Evolutionary conservation across 2,888 invertebrate genomes (phyloP).

Genomic region (Achlya flavicornis): DNA sequence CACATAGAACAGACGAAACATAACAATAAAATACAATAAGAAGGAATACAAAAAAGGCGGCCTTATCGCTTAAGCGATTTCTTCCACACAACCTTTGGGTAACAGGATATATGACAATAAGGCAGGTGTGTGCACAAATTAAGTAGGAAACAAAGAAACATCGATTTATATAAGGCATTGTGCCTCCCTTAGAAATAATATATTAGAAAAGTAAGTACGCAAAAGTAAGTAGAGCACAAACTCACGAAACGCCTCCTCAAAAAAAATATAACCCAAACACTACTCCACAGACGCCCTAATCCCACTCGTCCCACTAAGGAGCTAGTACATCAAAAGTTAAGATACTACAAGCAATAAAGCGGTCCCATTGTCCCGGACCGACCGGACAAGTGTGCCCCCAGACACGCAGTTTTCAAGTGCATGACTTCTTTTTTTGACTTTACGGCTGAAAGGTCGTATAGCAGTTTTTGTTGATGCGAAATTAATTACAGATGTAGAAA

Average conservation of each 20-base stretch:
- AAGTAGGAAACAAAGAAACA: too few relatives aligned
- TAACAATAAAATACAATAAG: too few relatives aligned
- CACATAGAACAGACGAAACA: too few relatives aligned
- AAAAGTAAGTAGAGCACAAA: too few relatives aligned
- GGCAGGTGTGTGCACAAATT: too few relatives aligned
- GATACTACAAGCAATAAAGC: conserved; percentile 46
- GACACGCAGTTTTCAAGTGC: conserved; percentile 23
- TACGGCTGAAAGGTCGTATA: background rate
- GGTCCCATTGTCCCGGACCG: conserved; percentile 43
- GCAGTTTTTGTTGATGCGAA: background rate
- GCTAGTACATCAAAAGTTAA: conserved; percentile 42
- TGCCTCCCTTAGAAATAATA: too few relatives aligned
- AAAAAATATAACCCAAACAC: background rate
- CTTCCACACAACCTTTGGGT: too few relatives aligned
- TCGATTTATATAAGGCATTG: too few relatives aligned
- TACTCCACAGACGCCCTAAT: conserved; percentile 28
- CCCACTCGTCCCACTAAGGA: conserved; percentile 35
- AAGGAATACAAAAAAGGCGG: too few relatives aligned
- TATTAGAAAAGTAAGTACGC: too few relatives aligned
- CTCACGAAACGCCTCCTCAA: background rate
- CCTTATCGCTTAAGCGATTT: too few relatives aligned
- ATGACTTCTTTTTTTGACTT: background rate
- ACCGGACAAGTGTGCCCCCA: conserved; percentile 11
- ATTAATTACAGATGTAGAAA: background rate
- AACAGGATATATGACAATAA: too few relatives aligned